Evolutionary conservation across 1,140 invertebrate genomes (phyloP).

Genomic region (Goniozus legneri): DNA sequence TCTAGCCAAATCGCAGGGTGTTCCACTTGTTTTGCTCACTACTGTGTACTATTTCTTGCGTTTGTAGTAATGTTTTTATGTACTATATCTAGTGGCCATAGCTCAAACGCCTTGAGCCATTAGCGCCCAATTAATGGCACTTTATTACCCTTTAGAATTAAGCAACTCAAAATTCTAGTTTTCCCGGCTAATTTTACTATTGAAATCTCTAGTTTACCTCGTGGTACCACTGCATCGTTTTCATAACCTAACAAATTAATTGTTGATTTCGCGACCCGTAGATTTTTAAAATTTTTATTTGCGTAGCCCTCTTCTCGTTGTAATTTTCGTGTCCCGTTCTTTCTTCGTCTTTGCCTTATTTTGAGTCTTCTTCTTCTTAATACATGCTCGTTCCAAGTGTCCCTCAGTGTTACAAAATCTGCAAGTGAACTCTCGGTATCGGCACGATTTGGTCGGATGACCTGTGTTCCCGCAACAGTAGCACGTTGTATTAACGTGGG

Average conservation of each 20-base stretch:
- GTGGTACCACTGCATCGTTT: not conserved
- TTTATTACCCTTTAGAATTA: not conserved
- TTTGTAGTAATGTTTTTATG: no score
- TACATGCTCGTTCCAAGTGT: constrained; percentile 9
- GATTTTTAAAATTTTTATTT: constrained; percentile 3
- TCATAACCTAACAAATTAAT: not conserved
- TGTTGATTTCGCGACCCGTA: not conserved
- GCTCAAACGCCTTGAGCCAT: constrained; percentile 3
- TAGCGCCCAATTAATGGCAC: constrained; percentile 1
- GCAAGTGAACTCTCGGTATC: constrained; percentile 8
- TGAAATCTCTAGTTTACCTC: constrained; percentile 4
- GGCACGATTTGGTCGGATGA: constrained; percentile 1
- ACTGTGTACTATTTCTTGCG: no score
- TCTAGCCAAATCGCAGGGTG: no score
- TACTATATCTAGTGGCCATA: not conserved
- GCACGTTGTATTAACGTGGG: no score
- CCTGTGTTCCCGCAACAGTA: constrained; percentile 7
- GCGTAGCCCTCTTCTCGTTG: not conserved
- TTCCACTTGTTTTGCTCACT: no score
- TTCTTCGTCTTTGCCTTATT: constrained; percentile 1
- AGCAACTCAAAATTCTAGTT: constrained; percentile 2
- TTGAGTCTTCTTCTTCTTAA: constrained; percentile 4
- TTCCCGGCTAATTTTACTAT: not conserved
- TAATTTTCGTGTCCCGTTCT: not conserved
- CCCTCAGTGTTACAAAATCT: constrained; percentile 7